Conservation (phyloP, 23 tunicate species). For the Botrylloides violaceus region DNA sequence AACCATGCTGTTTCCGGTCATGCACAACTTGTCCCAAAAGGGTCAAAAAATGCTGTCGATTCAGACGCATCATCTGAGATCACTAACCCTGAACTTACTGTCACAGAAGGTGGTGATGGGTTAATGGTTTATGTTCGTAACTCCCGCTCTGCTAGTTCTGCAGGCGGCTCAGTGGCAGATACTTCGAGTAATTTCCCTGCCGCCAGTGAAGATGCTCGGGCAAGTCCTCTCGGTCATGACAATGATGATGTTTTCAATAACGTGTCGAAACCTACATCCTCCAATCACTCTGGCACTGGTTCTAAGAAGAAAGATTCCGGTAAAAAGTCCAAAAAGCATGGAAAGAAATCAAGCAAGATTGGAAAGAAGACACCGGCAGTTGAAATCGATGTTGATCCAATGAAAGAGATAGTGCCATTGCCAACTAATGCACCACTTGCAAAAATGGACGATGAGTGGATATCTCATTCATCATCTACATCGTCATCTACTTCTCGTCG, state of each 20-base stretch:
- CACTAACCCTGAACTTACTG: conserved; percentile 10
- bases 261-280: background rate
- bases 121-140: background rate
- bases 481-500: background rate
- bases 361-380: background rate
- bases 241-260: background rate
- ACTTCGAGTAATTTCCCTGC: background rate
- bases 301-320: conserved; percentile 4
- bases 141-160: conserved; percentile 3
- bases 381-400: background rate
- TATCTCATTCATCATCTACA: background rate
- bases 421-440: conserved; percentile 7
- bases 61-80: conserved; percentile 14
- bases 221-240: conserved; percentile 20
- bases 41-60: background rate
- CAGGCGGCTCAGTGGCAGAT: background rate
- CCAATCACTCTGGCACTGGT: background rate
- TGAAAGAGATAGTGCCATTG: background rate
- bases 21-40: background rate
- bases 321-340: background rate
- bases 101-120: conserved; percentile 9
- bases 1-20: background rate
- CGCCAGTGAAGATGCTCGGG: conserved; percentile 9
- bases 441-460: background rate
- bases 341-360: background rate